phyloP scores from a whole-genome alignment of 2,797 vertebrate species.

The Eulemur rubriventer region DNA sequence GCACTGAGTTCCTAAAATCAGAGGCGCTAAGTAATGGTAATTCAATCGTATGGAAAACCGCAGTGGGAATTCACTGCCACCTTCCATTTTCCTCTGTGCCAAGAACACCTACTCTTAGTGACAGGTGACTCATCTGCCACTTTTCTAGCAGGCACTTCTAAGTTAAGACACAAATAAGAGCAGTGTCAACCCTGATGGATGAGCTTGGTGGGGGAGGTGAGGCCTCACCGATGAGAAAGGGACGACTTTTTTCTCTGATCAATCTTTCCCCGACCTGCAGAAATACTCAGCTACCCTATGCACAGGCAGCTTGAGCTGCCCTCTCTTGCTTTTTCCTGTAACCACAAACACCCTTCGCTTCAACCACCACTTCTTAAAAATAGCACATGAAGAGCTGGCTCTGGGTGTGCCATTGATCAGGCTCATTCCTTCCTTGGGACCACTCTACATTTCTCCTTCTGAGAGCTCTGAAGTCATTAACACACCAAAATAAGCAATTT shows the following conservation, averaged over 20 bases:
- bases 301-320: not conserved
- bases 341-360: not conserved
- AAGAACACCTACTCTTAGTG: not conserved
- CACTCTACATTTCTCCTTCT: not conserved
- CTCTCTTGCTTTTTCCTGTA: not conserved
- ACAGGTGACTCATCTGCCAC: conserved; percentile 47
- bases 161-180: conserved; percentile 19
- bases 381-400: not conserved
- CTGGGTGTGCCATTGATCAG: accelerated
- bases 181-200: not conserved
- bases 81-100: not conserved
- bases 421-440: not conserved
- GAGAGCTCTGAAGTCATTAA: not conserved
- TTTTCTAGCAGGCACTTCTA: not conserved
- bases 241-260: not conserved
- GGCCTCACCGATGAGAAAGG: accelerated
- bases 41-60: not conserved
- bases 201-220: not conserved
- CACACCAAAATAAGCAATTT: not conserved
- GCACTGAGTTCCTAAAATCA: not conserved
- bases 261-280: not conserved
- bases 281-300: not conserved
- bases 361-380: not conserved
- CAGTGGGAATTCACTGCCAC: not conserved
- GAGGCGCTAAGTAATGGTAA: not conserved